Conservation (phyloP, 2,113 vertebrate genomes). For the Actenoides hombroni region DNA sequence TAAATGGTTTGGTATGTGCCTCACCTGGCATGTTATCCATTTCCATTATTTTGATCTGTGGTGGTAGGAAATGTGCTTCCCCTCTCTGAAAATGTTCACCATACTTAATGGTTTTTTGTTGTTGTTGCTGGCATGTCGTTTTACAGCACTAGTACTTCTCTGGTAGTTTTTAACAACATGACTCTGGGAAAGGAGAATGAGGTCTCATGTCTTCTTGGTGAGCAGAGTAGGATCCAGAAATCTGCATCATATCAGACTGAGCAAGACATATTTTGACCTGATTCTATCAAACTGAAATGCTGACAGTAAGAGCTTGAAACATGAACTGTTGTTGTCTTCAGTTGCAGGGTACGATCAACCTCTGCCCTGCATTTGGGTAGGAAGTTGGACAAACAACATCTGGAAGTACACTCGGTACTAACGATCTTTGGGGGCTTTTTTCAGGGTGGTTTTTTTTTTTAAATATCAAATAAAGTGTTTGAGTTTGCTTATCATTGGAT, state of each 20-base stretch:
- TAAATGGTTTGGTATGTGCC: background rate
- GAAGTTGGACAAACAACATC: background rate
- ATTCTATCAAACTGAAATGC: constrained; percentile 24
- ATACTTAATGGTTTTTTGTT: accelerated
- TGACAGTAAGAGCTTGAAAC: background rate
- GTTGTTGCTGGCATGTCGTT: background rate
- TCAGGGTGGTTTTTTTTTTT: background rate
- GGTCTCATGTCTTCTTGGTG: background rate
- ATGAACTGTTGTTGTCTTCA: background rate
- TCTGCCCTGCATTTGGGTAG: background rate
- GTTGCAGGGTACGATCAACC: accelerated
- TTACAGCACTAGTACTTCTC: background rate
- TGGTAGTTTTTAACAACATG: background rate
- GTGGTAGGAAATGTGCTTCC: background rate
- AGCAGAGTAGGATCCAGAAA: background rate
- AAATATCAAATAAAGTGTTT: background rate
- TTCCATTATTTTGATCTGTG: background rate
- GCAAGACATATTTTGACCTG: constrained; percentile 12
- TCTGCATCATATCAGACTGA: background rate
- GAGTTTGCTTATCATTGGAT: background rate
- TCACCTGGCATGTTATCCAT: background rate
- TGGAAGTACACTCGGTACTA: background rate
- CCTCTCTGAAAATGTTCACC: background rate
- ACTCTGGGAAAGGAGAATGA: background rate
- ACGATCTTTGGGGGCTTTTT: background rate